phyloP scores from a whole-genome alignment of 2,888 invertebrate genomes.

The Dasysyrphus tricinctus region DNA sequence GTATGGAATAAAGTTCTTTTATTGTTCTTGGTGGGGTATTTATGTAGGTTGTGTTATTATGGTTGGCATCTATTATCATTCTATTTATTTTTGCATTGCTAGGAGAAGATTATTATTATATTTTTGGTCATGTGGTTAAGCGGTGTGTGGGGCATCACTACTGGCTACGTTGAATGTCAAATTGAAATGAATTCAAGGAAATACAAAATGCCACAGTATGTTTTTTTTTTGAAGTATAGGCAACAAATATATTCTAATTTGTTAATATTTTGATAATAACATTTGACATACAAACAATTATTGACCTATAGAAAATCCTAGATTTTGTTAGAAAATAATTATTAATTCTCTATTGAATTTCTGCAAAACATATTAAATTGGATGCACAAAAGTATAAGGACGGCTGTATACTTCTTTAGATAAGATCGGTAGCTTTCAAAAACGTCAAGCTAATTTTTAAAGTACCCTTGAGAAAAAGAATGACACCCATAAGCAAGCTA shows the following conservation, averaged over 20 bases:
- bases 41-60: constrained; percentile 21
- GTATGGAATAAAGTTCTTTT: constrained; percentile 55
- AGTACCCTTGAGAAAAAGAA: too few species aligned
- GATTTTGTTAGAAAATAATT: too few species aligned
- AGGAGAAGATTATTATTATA: constrained; percentile 30
- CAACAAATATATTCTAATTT: neutral
- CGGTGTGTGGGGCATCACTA: neutral
- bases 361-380: too few species aligned
- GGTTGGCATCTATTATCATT: constrained; percentile 68
- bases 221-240: neutral
- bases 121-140: constrained; percentile 44
- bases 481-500: too few species aligned
- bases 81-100: constrained; percentile 36
- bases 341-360: too few species aligned
- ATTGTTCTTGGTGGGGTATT: constrained; percentile 43
- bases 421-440: too few species aligned
- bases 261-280: too few species aligned
- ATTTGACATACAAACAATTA: too few species aligned
- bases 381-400: too few species aligned
- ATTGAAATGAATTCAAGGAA: constrained; percentile 20
- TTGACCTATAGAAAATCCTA: too few species aligned
- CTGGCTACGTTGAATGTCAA: constrained; percentile 40
- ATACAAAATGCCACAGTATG: constrained; percentile 27
- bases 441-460: too few species aligned
- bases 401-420: too few species aligned